These are phyloP conservation scores for Pseudonaja textilis DNA, from an alignment of 2,113 vertebrate species.

Conservation along the genomic window DNA sequence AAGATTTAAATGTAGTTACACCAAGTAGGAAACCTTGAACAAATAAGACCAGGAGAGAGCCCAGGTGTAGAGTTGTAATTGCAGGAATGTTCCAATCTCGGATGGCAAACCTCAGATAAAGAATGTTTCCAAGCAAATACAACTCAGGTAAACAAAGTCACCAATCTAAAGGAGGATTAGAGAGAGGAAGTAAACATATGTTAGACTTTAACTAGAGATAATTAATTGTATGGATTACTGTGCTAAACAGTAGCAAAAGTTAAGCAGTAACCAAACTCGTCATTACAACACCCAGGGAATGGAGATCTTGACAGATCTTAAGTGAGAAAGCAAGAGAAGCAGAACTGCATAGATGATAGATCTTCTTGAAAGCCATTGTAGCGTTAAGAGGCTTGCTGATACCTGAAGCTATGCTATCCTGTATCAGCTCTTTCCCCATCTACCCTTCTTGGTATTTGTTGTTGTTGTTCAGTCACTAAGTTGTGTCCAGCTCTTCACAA, in stretches of 20 bases:
- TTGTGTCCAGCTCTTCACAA: background rate
- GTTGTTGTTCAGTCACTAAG: background rate
- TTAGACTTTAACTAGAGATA: too few relatives aligned
- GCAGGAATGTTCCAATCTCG: too few relatives aligned
- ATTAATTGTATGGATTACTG: too few relatives aligned
- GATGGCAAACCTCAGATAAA: too few relatives aligned
- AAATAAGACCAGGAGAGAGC: background rate
- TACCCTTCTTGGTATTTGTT: background rate
- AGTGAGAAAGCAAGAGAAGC: constrained; percentile 11
- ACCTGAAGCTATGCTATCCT: background rate
- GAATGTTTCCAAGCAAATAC: too few relatives aligned
- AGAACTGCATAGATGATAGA: background rate
- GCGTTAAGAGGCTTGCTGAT: background rate
- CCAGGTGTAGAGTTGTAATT: too few relatives aligned
- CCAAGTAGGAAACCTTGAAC: background rate
- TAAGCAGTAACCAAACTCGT: too few relatives aligned
- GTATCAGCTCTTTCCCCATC: background rate
- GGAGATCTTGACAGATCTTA: constrained; percentile 30
- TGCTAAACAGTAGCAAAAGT: too few relatives aligned
- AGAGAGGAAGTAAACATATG: too few relatives aligned
- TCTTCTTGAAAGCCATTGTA: background rate
- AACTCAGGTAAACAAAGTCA: too few relatives aligned
- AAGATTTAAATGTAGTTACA: background rate
- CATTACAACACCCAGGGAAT: background rate
- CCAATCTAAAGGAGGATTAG: too few relatives aligned